Conservation (phyloP, 64 coral and sea anemone genomes). For the Dendrophyllia cribrosa region DNA sequence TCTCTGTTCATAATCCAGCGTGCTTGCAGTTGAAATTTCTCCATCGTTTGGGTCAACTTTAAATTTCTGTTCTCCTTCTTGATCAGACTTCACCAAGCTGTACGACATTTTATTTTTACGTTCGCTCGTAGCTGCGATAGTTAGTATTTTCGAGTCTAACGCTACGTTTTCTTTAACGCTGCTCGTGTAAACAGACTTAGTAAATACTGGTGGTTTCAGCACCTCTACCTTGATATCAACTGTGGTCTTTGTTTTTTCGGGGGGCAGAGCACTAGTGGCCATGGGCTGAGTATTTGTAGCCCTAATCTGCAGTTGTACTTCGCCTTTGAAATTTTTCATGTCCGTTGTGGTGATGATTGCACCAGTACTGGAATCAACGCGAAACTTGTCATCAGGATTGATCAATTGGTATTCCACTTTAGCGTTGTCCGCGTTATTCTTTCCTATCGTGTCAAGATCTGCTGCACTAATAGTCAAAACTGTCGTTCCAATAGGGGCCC, state of each 20-base stretch:
- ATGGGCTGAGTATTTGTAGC: conserved; percentile 41
- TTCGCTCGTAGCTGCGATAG: conserved; percentile 12
- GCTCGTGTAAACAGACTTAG: not conserved
- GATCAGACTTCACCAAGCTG: conserved; percentile 62
- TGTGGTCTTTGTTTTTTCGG: conserved; percentile 21
- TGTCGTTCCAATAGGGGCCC: not conserved
- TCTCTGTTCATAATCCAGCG: conserved; percentile 45
- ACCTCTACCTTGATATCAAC: conserved; percentile 59
- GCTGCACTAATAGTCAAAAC: conserved; percentile 58
- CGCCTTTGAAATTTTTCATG: not conserved
- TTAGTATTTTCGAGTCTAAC: not conserved
- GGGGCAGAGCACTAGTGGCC: not conserved
- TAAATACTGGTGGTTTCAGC: conserved; percentile 13
- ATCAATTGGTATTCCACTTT: conserved; percentile 42
- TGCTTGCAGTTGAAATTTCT: conserved; percentile 33
- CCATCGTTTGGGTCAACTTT: conserved; percentile 38
- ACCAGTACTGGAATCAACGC: not conserved
- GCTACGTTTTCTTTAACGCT: conserved; percentile 1
- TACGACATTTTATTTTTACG: conserved; percentile 1
- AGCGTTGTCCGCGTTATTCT: not conserved
- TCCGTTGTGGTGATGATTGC: conserved; percentile 18
- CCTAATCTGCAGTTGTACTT: conserved; percentile 13
- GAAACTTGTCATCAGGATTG: conserved; percentile 49
- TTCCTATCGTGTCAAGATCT: conserved; percentile 1
- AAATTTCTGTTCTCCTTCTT: conserved; percentile 55